Base-by-base conservation (phyloP, 2,888 invertebrate species). In the Adela reaumurella region DNA sequence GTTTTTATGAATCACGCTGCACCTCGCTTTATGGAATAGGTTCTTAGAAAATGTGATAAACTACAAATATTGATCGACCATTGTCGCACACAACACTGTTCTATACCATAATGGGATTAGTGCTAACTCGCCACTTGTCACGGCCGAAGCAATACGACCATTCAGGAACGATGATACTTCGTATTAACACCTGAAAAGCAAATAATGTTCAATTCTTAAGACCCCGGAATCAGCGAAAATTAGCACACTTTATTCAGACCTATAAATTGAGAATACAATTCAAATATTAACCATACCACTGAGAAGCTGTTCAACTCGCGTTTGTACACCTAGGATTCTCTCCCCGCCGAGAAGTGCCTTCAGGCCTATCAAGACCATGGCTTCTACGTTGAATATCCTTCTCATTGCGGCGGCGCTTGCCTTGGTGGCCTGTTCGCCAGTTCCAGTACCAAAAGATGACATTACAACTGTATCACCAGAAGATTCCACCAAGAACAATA, bases 321-420 rank as follows among this genome's bases (percentile, higher is more conserved):
- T n/a, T n/a, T n/a, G n/a, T 56, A 52, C 59, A 59, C 58, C 57
- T 56, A 64, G 61, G 62, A 59, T 52, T 51, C 51, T 49, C 58
- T 59, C 63, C 62, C 55, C 54, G 64, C 62, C 58, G 66, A 68
- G 67, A 67, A 69, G 65, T 64, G 54, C 59, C 65, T 56, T 41
- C 62, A 64, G 58, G 60, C 64, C 67, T 56, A 54, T 47, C 50
- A 61, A 60, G 49, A 69, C 19, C 64, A 72, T 72, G 71, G 70
- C 68, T 66, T 65, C 63, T 48, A 59, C 50, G 54, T 55, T 62
- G 62, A 55, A 56, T 52, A 54, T 67, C 60, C 62, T 71, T 64
- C 63, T 72, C 45, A 58, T 59, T 49, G 53, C 60, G 41, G 57
- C 61, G 2, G 53, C 59, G 48, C 62, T 68, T 50, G 62, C 67